Evolutionary conservation across 2,797 vertebrate genomes (phyloP).

Genomic region (Pipistrellus pipistrellus): DNA sequence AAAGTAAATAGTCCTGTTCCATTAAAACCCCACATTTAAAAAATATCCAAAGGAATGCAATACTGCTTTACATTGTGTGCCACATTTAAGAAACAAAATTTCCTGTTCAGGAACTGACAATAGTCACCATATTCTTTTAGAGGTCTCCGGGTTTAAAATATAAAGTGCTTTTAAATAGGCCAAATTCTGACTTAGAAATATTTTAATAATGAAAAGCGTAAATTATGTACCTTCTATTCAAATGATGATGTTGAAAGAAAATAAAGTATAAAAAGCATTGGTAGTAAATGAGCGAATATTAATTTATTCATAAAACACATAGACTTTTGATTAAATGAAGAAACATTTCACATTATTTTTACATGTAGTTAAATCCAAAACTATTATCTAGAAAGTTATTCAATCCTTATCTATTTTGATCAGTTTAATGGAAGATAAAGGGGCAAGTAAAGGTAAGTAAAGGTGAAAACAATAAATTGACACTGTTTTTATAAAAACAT

Average conservation of each 20-base stretch:
- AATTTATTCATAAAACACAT: neutral
- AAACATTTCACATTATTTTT: neutral
- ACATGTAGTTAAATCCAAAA: neutral
- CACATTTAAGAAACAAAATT: slow-evolving; percentile 10
- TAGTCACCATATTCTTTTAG: neutral
- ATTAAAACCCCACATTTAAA: slow-evolving; percentile 18
- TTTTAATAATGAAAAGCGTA: slow-evolving; percentile 38
- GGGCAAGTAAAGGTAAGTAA: neutral
- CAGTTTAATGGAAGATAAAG: slow-evolving; percentile 14
- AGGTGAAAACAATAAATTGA: neutral
- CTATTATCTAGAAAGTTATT: neutral
- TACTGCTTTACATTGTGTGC: neutral
- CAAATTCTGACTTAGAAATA: slow-evolving; percentile 36
- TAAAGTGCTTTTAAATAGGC: neutral
- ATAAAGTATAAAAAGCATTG: slow-evolving; percentile 21
- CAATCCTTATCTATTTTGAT: neutral
- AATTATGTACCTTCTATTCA: neutral
- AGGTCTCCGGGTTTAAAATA: neutral
- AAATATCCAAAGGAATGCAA: neutral
- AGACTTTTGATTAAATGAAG: neutral
- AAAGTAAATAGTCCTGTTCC: neutral
- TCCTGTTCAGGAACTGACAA: neutral
- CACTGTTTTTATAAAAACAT: neutral
- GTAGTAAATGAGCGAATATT: neutral
- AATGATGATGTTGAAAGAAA: neutral